Base-by-base conservation (phyloP, 2,113 vertebrate species). In the Aegypius monachus region DNA sequence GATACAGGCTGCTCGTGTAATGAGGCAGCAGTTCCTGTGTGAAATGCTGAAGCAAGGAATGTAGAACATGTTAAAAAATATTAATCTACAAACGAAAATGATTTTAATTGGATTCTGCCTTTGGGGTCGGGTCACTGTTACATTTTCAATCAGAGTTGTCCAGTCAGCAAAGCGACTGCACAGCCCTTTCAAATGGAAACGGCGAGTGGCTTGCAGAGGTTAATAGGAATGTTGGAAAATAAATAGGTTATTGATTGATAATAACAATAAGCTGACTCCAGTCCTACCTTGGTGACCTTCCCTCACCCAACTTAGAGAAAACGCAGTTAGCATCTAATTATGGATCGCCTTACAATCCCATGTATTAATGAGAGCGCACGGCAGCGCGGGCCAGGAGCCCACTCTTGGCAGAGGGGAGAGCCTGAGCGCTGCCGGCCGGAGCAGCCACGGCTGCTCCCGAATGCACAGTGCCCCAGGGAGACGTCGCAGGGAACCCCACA, bases 211-310 rank as follows among this genome's bases (percentile, higher is more conserved):
- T 98, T 31, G 95, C 97, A 95, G 97, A 98, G 98, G 98, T 98
- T 98, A 98, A 98, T 98, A 97, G 98, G 98, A 98, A 97, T 97
- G 97, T 93, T 97, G 97, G 98, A 97, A 98, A 98, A 98, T 98
- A 98, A 98, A 98, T 98, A 98, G 98, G 97, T 98, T 98, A 98
- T 98, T 98, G 98, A 98, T 98, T 98, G 98, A 98, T 98, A 97
- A 97, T 98, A 98, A 98, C 97, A 98, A 98, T 98, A 97, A 98
- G 97, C 98, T 95, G 97, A 97, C 98, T 98, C 93, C 96, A 86
- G 81, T 93, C 95, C 96, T 97, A 96, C 97, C 97, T 98, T 89
- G 73, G 55, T 97, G 98, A 98, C 98, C 98, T 97, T 95, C 95
- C 40, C 96, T 97, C 97, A 95, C 97, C 97, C 97, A 95, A 94